Percentiles rank a stretch among this genome's conserved stretches.
Evolutionary conservation across 1,140 invertebrate genomes (phyloP).

Genomic region (Pseudomyrmex pallidus): DNA sequence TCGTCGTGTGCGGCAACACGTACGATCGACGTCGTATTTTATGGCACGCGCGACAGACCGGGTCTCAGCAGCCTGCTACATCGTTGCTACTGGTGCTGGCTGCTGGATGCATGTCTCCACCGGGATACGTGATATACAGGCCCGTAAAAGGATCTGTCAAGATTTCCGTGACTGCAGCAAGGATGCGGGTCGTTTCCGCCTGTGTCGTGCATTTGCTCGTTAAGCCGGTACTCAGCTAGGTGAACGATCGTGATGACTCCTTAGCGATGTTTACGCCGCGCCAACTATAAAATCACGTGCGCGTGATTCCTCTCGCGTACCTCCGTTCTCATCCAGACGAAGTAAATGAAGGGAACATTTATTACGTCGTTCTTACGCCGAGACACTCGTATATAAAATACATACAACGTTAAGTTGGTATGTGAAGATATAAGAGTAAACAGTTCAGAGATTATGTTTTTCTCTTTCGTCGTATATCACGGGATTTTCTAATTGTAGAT

Average conservation of each 20-base stretch:
- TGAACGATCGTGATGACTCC: slow-evolving; percentile 21
- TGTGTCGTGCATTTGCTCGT: slow-evolving; percentile 31
- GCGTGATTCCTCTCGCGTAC: not conserved
- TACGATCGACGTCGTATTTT: slow-evolving; percentile 56
- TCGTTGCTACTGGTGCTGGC: not conserved
- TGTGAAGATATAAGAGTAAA: not conserved
- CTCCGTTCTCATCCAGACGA: no score
- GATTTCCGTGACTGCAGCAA: slow-evolving; percentile 49
- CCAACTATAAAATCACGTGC: slow-evolving; percentile 18
- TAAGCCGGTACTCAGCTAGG: slow-evolving; percentile 6
- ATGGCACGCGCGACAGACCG: slow-evolving; percentile 42
- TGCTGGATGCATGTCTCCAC: slow-evolving; percentile 3
- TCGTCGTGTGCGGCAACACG: slow-evolving; percentile 42
- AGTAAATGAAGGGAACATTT: not conserved
- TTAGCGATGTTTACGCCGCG: not conserved
- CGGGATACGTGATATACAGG: slow-evolving; percentile 54
- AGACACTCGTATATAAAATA: not conserved
- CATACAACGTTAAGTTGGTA: not conserved
- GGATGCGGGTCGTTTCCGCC: slow-evolving; percentile 19
- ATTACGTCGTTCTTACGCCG: not conserved
- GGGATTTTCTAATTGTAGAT: not conserved
- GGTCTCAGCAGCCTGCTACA: slow-evolving; percentile 31
- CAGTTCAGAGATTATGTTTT: not conserved
- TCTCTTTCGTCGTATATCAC: not conserved
- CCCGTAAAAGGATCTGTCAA: slow-evolving; percentile 59